Conservation (phyloP, 2,113 vertebrate species). For the Tursiops truncatus region DNA sequence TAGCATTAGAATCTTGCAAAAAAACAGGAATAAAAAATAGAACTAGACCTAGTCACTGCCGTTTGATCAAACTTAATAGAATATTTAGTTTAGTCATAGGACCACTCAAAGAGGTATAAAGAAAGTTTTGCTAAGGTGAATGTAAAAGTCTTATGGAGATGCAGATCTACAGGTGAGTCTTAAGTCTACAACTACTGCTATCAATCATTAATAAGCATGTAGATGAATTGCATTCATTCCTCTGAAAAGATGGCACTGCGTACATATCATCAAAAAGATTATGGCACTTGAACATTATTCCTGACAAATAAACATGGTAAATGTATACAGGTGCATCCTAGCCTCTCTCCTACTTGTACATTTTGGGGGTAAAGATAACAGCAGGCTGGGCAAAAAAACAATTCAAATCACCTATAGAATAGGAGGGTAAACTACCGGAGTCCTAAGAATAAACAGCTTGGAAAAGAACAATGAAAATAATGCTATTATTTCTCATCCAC, state of each 20-base stretch:
- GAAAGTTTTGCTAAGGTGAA: conserved; percentile 6
- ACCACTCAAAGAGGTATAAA: conserved; percentile 12
- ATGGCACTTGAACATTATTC: conserved; percentile 43
- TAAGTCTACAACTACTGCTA: background rate
- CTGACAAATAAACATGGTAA: conserved; percentile 25
- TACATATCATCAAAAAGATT: background rate
- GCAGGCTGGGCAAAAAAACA: background rate
- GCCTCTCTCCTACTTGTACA: background rate
- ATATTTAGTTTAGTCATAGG: background rate
- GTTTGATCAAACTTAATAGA: conserved; percentile 30
- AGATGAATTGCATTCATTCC: background rate
- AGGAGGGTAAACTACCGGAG: background rate
- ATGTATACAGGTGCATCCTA: background rate
- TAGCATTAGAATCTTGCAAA: conserved; percentile 21
- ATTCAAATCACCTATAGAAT: background rate
- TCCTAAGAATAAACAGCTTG: conserved; percentile 6
- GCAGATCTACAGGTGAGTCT: background rate
- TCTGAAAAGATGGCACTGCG: conserved; percentile 40
- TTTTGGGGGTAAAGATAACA: background rate
- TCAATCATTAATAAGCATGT: conserved; percentile 1
- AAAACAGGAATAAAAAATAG: conserved; percentile 14
- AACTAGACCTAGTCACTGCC: background rate
- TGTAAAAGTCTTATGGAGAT: background rate
- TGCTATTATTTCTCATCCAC: background rate
- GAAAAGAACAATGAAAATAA: conserved; percentile 34